Evolutionary conservation across 2,113 vertebrate genomes (phyloP).

Genomic region (Sprattus sprattus): DNA sequence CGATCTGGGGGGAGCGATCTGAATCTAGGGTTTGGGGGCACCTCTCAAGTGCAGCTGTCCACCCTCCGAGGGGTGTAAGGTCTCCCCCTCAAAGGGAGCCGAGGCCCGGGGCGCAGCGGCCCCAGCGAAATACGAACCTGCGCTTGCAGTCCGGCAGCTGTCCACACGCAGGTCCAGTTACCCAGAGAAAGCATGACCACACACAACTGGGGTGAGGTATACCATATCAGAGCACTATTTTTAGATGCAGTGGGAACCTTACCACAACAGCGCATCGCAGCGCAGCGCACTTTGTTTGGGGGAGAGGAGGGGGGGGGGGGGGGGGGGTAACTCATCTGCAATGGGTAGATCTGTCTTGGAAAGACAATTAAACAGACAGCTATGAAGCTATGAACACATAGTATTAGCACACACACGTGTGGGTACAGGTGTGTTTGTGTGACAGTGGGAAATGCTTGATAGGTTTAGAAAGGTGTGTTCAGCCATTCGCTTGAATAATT

Average conservation of each 20-base stretch:
- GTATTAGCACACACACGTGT: background rate
- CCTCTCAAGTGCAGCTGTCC: constrained; percentile 10
- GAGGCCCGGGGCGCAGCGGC: constrained; percentile 24
- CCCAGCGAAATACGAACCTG: constrained; percentile 57
- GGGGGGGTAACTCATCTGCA: no score
- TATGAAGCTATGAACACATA: background rate
- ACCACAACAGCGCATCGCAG: background rate
- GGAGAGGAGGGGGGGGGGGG: background rate
- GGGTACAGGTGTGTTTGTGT: background rate
- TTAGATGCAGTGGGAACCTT: constrained; percentile 57
- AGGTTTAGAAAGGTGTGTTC: no score
- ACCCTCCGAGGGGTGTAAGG: constrained; percentile 19
- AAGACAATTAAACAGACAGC: background rate
- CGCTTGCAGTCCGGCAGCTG: constrained; percentile 63
- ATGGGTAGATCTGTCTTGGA: no score
- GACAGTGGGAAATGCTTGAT: background rate
- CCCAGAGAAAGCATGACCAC: constrained; percentile 57
- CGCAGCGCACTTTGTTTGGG: background rate
- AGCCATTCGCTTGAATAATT: no score
- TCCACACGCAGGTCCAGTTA: constrained; percentile 54
- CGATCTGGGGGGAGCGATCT: background rate
- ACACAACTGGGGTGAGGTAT: constrained; percentile 52
- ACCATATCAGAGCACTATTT: constrained; percentile 57
- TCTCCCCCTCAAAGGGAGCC: constrained; percentile 35
- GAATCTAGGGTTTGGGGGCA: background rate